Percentiles rank a stretch among this genome's conserved stretches.
Conservation (phyloP, 1,140 invertebrate genomes). For the Nephila pilipes region DNA sequence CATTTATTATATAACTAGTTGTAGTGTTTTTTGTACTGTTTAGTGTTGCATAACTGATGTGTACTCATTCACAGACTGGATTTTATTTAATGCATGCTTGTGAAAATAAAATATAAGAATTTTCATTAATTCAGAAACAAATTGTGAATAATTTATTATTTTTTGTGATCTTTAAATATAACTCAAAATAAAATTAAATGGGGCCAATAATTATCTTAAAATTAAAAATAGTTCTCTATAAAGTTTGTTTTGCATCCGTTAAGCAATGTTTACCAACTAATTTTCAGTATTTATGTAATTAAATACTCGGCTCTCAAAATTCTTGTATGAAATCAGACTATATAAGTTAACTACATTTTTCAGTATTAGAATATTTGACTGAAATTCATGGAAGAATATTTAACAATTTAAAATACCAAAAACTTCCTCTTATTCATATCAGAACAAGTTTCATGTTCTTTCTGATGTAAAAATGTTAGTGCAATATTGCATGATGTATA, state of each 20-base stretch:
- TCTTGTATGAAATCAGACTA: too few relatives aligned
- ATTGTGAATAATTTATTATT: background rate
- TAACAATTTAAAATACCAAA: background rate
- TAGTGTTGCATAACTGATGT: background rate
- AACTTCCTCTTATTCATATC: slow-evolving; percentile 6
- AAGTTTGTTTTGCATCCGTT: background rate
- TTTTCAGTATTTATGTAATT: too few relatives aligned
- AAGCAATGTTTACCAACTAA: too few relatives aligned
- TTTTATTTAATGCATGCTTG: background rate
- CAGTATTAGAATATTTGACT: background rate
- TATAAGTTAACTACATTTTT: background rate
- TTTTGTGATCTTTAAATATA: too few relatives aligned
- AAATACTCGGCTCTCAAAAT: too few relatives aligned
- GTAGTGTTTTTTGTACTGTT: slow-evolving; percentile 9
- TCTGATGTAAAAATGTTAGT: background rate
- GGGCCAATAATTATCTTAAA: background rate
- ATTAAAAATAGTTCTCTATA: background rate
- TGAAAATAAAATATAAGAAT: background rate
- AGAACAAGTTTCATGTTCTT: background rate
- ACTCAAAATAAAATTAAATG: background rate
- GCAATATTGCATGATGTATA: background rate
- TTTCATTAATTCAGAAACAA: too few relatives aligned
- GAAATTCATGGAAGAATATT: background rate
- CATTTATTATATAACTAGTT: background rate
- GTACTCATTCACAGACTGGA: background rate